A percentile compares a stretch with the other conserved stretches of the same genome.
Evolutionary conservation across 2,797 vertebrate species (phyloP).

Genomic region (Coregonus suidteri): DNA sequence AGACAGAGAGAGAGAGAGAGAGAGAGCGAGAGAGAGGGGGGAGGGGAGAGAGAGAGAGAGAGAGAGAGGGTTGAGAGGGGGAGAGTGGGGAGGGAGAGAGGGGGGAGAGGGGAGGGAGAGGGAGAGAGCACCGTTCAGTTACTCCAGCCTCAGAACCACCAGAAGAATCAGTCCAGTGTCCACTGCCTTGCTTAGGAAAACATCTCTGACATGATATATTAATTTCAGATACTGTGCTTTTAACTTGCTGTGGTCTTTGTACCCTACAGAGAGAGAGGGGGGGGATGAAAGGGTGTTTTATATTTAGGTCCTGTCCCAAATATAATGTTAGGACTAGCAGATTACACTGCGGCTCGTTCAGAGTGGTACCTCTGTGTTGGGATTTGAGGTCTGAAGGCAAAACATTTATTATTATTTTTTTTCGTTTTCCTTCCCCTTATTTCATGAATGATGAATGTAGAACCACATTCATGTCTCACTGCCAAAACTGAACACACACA

Average conservation of each 20-base stretch:
- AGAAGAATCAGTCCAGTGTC: not conserved
- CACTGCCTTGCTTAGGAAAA: constrained; percentile 8
- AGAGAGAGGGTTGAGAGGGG: not conserved
- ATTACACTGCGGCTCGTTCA: constrained; percentile 60
- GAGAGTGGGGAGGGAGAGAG: too few species aligned
- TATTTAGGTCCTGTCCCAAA: constrained; percentile 60
- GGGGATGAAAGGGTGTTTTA: constrained; percentile 64
- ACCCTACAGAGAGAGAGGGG: constrained; percentile 49
- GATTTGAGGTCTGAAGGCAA: constrained; percentile 64
- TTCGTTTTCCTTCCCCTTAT: constrained; percentile 29
- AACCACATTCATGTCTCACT: constrained; percentile 23
- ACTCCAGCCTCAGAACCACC: too few species aligned
- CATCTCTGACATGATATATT: constrained; percentile 18
- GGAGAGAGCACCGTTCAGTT: not conserved
- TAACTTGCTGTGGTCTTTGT: constrained; percentile 48
- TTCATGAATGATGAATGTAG: constrained; percentile 59
- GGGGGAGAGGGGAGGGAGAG: not conserved
- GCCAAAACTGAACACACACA: not conserved
- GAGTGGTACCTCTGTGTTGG: constrained; percentile 56
- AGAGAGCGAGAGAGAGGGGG: too few species aligned
- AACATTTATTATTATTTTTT: constrained; percentile 54
- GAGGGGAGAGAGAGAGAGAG: constrained; percentile 16
- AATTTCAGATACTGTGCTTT: constrained; percentile 43
- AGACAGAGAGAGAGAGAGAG: too few species aligned
- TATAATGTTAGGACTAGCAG: constrained; percentile 63